Evolutionary conservation across 1,140 invertebrate genomes (phyloP).

Genomic region (Anoplophora glabripennis): DNA sequence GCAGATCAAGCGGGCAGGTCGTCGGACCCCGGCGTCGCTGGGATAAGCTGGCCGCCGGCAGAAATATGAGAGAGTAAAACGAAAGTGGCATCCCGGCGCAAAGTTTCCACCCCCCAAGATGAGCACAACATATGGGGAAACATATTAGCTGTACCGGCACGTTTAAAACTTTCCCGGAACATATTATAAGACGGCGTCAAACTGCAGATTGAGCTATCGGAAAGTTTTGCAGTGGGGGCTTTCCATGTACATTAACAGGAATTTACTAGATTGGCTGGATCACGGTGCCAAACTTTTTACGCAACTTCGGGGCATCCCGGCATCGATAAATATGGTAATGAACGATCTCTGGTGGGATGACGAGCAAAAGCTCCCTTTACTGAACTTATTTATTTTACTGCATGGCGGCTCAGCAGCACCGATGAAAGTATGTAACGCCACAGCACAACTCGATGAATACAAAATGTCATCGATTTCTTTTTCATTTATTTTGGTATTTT

Average conservation of each 20-base stretch:
- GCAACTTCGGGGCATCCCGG: conserved; percentile 20
- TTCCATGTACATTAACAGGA: conserved; percentile 38
- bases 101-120: conserved; percentile 1
- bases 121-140: conserved; percentile 24
- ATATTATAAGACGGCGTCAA: conserved; percentile 36
- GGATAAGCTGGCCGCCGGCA: background rate
- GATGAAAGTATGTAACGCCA: conserved; percentile 1
- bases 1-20: background rate
- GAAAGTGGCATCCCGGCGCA: conserved; percentile 4
- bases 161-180: conserved; percentile 29
- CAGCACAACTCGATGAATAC: conserved; percentile 14
- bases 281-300: conserved; percentile 30
- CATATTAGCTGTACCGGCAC: conserved; percentile 33
- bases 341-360: conserved; percentile 13
- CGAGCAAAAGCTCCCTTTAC: conserved; percentile 12
- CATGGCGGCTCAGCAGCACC: conserved; percentile 1
- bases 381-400: conserved; percentile 20
- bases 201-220: conserved; percentile 38
- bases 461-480: conserved; percentile 3
- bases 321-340: conserved; percentile 44
- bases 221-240: conserved; percentile 31
- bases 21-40: background rate
- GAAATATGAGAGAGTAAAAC: conserved; percentile 16
- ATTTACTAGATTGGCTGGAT: conserved; percentile 39
- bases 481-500: too few relatives aligned